Percentiles rank a stretch among this genome's conserved stretches.
These are phyloP conservation scores for Criorhina ranunculi DNA, from an alignment of 2,888 invertebrate genomes.

Conservation along the genomic window DNA sequence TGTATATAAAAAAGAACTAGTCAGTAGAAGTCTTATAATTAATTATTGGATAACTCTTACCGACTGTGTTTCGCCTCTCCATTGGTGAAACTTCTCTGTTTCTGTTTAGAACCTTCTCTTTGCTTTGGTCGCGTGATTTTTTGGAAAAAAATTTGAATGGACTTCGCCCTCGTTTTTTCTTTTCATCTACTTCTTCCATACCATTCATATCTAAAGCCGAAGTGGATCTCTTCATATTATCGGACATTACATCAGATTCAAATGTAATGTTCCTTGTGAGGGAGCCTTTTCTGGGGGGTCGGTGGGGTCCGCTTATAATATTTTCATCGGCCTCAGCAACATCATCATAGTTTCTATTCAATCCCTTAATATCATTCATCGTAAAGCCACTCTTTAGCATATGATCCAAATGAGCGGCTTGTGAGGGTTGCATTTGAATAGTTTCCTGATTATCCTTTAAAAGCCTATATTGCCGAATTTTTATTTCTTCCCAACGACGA, in stretches of 20 bases:
- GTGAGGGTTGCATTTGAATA: slow-evolving; percentile 83
- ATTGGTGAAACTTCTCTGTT: slow-evolving; percentile 81
- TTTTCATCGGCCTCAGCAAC: slow-evolving; percentile 89
- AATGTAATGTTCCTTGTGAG: slow-evolving; percentile 86
- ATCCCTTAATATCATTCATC: slow-evolving; percentile 96
- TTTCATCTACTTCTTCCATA: slow-evolving; percentile 87
- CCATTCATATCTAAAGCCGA: slow-evolving; percentile 92
- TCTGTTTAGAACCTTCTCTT: slow-evolving; percentile 86
- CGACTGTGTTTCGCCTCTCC: slow-evolving; percentile 83
- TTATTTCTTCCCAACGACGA: slow-evolving; percentile 95
- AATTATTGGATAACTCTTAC: slow-evolving; percentile 47
- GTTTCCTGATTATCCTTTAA: slow-evolving; percentile 89
- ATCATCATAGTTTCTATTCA: slow-evolving; percentile 95
- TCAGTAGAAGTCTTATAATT: neutral
- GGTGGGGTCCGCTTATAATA: slow-evolving; percentile 87
- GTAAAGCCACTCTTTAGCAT: slow-evolving; percentile 96
- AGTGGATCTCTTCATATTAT: slow-evolving; percentile 88
- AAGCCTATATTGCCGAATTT: slow-evolving; percentile 92
- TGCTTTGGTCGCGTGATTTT: slow-evolving; percentile 89
- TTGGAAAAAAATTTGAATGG: slow-evolving; percentile 97
- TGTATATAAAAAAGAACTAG: neutral
- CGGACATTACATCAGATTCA: slow-evolving; percentile 83
- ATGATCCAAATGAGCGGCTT: slow-evolving; percentile 91
- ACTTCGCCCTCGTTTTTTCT: slow-evolving; percentile 93
- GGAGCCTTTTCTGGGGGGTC: slow-evolving; percentile 92